Percentiles rank a stretch among this genome's conserved stretches.
phyloP scores from a whole-genome alignment of 2,113 vertebrate genomes.

The Polyodon spathula region DNA sequence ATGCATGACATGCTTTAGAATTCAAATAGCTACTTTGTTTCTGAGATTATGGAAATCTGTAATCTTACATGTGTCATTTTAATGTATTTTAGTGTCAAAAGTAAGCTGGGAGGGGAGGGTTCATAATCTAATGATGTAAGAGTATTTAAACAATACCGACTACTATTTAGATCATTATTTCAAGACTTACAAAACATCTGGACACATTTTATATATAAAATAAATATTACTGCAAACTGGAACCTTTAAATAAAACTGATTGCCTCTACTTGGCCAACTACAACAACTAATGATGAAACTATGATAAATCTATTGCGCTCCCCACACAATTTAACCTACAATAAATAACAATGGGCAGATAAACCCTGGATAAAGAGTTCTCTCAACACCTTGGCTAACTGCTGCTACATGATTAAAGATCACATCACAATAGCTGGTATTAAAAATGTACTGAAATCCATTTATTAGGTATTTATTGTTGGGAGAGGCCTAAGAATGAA shows the following conservation, averaged over 20 bases:
- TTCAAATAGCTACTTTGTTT: neutral
- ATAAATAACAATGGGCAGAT: neutral
- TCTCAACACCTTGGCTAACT: neutral
- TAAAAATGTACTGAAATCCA: too few species aligned
- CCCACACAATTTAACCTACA: neutral
- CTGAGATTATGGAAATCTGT: neutral
- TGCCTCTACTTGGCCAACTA: neutral
- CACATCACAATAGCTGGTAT: too few species aligned
- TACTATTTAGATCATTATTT: neutral
- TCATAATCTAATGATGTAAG: too few species aligned
- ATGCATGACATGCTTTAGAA: neutral
- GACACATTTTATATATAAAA: neutral
- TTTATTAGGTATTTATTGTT: too few species aligned
- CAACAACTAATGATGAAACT: neutral
- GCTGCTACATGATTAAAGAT: too few species aligned
- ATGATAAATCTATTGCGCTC: neutral
- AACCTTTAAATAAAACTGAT: conserved; percentile 1
- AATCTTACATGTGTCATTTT: too few species aligned
- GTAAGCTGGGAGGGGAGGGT: neutral
- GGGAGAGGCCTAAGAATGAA: too few species aligned
- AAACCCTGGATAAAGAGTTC: neutral
- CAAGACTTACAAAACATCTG: neutral
- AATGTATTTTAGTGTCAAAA: neutral
- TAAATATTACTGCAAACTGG: neutral
- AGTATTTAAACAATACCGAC: too few species aligned